Evolutionary conservation across 2,797 vertebrate species (phyloP).

Genomic region (Numenius phaeopus): DNA sequence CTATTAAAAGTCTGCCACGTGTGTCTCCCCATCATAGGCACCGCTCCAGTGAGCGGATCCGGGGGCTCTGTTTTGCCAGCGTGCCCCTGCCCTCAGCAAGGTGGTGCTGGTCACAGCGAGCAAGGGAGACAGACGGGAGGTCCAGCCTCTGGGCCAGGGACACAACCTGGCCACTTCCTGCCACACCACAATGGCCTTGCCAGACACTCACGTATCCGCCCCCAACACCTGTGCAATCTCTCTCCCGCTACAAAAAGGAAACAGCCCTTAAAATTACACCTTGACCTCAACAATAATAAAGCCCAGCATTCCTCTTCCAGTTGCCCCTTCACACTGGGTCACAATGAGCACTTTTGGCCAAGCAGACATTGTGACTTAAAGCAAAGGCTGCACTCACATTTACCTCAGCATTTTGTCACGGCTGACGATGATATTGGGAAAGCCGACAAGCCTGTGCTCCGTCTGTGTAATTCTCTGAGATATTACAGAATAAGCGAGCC

Average conservation of each 20-base stretch:
- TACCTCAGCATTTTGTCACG: not conserved
- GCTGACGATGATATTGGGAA: not conserved
- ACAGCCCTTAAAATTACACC: not conserved
- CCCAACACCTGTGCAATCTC: rapidly evolving
- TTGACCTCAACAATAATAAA: not conserved
- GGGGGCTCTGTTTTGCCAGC: not conserved
- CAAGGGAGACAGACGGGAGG: rapidly evolving
- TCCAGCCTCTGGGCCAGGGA: not conserved
- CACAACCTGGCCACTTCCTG: not conserved
- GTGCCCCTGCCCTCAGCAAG: no score
- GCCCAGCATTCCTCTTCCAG: rapidly evolving
- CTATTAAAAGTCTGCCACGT: rapidly evolving
- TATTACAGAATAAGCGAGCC: not conserved
- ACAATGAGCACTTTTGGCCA: not conserved
- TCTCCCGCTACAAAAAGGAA: not conserved
- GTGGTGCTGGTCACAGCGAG: not conserved
- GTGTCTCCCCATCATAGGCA: not conserved
- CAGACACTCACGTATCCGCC: rapidly evolving
- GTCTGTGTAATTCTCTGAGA: rapidly evolving
- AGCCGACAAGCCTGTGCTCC: not conserved
- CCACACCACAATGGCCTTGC: not conserved
- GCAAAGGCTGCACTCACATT: rapidly evolving
- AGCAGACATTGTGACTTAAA: not conserved
- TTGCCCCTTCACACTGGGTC: no score
- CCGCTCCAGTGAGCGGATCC: not conserved